Base-by-base conservation (phyloP, 2,797 vertebrate genomes). In the Centroberyx gerrardi region DNA sequence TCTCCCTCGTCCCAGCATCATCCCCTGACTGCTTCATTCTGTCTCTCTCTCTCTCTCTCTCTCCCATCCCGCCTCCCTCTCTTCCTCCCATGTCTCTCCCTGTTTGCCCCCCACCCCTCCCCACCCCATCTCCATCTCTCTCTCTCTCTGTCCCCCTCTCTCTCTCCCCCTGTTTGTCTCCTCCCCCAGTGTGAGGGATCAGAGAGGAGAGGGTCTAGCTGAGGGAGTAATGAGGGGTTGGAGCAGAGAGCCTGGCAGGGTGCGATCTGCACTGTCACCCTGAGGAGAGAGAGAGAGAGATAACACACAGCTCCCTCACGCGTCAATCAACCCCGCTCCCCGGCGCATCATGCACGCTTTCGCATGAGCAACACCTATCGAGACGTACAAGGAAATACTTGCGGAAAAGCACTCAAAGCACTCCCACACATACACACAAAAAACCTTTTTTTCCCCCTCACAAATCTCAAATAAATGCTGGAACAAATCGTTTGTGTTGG, bases 161-260 rank as follows among this genome's bases (percentile, higher is more conserved):
- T 36, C 61, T 49, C 80, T 65, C 70, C 75, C 73, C 60, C 13
- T 48, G 86, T 84, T 89, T 84, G 87, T 89, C 87, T 81, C 66
- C 77, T 72, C 77, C 89, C 90, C 90, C 73, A 84, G 81, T 86
- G 91, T 62, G 89, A 92, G 86, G 86, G 88, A 93, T 92, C 92
- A 93, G 87, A 92, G 91, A 59, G 79, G 87, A 71, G 89, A 91
- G 88, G 86, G 88, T 85, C 86, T 87, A 76, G 84, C 88, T 65
- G 81, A 81, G 88, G 87, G 88, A 86, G 89, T 91, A 92, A 94
- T 90, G 80, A 88, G 70, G 76, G 87, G 81, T 86, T 91, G 85
- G 74, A 81, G 84, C 86, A 84, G 85, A 64, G 88, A 87, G 76
- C 81, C 75, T 80, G 80, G 90, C 88, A 68, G 89, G 88, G 86